phyloP scores from a whole-genome alignment of 2,797 vertebrate genomes.

The Pangasius krempfi region DNA sequence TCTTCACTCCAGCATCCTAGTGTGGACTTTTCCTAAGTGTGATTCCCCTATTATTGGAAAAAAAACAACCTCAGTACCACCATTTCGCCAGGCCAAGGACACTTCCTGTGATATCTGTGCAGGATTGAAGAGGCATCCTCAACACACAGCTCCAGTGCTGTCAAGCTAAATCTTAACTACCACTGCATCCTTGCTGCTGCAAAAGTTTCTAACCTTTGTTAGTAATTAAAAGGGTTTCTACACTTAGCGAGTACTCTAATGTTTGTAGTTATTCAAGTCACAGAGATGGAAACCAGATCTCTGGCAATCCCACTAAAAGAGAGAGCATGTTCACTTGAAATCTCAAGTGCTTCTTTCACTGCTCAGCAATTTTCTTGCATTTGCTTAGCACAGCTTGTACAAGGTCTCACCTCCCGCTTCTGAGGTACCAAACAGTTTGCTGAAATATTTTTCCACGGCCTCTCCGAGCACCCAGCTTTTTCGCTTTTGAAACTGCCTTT shows the following conservation, averaged over 20 bases:
- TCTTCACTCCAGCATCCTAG: background rate
- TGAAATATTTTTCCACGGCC: background rate
- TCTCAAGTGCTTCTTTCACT: background rate
- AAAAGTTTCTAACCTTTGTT: background rate
- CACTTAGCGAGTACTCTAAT: background rate
- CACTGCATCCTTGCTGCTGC: background rate
- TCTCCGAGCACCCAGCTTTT: background rate
- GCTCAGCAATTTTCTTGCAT: background rate
- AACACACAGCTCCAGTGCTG: background rate
- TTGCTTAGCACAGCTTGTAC: background rate
- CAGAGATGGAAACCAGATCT: background rate
- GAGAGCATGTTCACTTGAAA: background rate
- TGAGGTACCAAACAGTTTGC: background rate
- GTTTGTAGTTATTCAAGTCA: background rate
- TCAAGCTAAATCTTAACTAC: background rate
- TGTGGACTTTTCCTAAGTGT: too few species aligned
- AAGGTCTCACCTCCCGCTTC: conserved; percentile 5
- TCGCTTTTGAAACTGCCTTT: background rate
- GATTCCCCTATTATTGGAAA: background rate
- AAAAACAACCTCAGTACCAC: background rate
- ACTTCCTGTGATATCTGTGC: background rate
- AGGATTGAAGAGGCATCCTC: background rate
- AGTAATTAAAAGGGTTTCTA: background rate
- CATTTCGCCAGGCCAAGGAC: background rate
- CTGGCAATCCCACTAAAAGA: background rate